phyloP scores from a whole-genome alignment of 2,888 invertebrate genomes.

The Watsonalla cultraria region DNA sequence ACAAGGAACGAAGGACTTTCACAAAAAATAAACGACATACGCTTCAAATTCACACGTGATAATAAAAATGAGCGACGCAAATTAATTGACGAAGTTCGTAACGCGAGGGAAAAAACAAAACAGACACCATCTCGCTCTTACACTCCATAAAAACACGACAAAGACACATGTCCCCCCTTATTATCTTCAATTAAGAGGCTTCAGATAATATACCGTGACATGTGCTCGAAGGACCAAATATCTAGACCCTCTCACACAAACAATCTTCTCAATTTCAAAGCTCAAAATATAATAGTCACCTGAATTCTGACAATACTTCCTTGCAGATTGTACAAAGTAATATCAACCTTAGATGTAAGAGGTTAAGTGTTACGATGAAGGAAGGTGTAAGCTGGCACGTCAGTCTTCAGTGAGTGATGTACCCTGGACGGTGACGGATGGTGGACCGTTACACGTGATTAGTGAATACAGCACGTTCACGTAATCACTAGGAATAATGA shows the following conservation, averaged over 20 bases:
- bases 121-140: constrained; percentile 55
- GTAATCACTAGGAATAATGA: constrained; percentile 64
- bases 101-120: constrained; percentile 63
- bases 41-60: constrained; percentile 22
- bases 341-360: constrained; percentile 26
- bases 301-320: constrained; percentile 35
- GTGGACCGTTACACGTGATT: constrained; percentile 63
- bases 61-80: constrained; percentile 45
- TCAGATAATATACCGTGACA: constrained; percentile 72
- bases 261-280: constrained; percentile 18
- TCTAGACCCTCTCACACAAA: constrained; percentile 24
- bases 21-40: constrained; percentile 13
- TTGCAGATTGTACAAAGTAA: constrained; percentile 17
- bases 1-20: too few species aligned
- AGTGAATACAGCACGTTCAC: constrained; percentile 57
- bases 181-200: constrained; percentile 77
- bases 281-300: constrained; percentile 37
- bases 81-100: constrained; percentile 57
- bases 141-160: constrained; percentile 74
- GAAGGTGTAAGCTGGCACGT: constrained; percentile 23
- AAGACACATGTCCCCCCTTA: constrained; percentile 75
- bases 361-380: constrained; percentile 15
- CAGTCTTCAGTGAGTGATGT: constrained; percentile 59
- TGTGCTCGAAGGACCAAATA: constrained; percentile 50
- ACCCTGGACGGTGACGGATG: constrained; percentile 56